Base-by-base conservation (phyloP, 2,888 invertebrate genomes). In the Xylocampa areola region DNA sequence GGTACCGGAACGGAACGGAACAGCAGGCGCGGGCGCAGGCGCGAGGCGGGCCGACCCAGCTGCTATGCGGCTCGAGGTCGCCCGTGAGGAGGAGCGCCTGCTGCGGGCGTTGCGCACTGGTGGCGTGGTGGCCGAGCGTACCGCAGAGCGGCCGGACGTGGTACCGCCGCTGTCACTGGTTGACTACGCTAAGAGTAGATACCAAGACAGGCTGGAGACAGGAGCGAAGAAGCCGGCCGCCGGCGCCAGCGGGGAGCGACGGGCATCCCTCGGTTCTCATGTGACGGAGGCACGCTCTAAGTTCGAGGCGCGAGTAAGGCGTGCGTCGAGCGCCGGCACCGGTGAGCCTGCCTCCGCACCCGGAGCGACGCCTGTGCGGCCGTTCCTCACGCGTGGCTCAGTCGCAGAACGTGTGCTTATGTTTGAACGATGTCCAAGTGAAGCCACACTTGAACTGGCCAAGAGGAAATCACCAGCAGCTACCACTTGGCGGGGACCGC, bases 321-420 rank as follows among this genome's bases (percentile, higher is more conserved):
- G 93, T 8, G 88, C 93, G 6, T 91, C 92, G 3, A 94, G 81
- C 88, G 94, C 83, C 73, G 94, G 93, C 62, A 81, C 91, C 49
- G 77, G 81, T 11, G 92, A 91, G 57, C 68, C 91, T 40, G 87
- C 89, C 40, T 81, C 91, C 50, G 82, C 70, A 8, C 63, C 85
- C 17, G 92, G 89, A 30, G 81, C 86, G 19, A 82, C 89, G 44
- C 97, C 98, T 4, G 96, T 97, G 52, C 94, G 97, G 44, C 97
- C 97, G 11, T 97, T 98, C 89, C 94, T 98, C 48, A 97, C 98
- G 33, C 95, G 98, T 58, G 98, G 98, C 17, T 98, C 98, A 4
- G 98, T 98, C 2, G 98, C 98, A 17, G 98, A 98, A 84, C 94
- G 98, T 40, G 98, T 98, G 65, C 95, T 98, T 67, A 97, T 98